phyloP scores from a whole-genome alignment of 2,113 vertebrate genomes.

The Hypocryptadius cinnamomeus region DNA sequence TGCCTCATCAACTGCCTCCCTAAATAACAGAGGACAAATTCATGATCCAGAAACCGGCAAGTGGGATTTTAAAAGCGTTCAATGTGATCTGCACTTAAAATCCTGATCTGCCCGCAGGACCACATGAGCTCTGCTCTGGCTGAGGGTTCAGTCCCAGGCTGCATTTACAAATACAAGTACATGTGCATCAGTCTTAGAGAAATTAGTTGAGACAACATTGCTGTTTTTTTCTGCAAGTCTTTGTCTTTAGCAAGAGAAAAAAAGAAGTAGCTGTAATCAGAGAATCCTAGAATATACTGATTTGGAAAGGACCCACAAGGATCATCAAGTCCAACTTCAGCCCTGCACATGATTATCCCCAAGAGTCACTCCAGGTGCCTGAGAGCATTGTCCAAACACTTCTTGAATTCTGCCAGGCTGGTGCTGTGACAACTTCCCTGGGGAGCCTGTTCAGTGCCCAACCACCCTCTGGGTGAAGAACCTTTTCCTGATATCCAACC shows the following conservation, averaged over 20 bases:
- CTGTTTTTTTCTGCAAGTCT: background rate
- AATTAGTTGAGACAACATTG: background rate
- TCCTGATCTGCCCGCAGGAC: background rate
- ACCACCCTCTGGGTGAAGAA: accelerated
- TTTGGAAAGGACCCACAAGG: background rate
- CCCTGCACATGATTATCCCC: background rate
- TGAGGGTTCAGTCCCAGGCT: background rate
- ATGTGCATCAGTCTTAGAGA: background rate
- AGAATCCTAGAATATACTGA: background rate
- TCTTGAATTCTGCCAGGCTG: background rate
- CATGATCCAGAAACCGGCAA: constrained; percentile 40
- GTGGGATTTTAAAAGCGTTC: background rate
- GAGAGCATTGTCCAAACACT: background rate
- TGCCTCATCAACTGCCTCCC: constrained; percentile 3
- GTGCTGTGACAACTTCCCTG: no score
- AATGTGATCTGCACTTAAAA: background rate
- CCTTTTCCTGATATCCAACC: background rate
- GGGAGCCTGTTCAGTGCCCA: background rate
- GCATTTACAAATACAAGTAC: background rate
- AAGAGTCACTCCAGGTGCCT: background rate
- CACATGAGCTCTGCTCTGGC: background rate
- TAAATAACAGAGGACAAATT: constrained; percentile 34
- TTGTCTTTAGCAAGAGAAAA: background rate
- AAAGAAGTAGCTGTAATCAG: background rate
- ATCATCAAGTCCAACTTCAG: accelerated